Conservation (phyloP, 2,888 invertebrate genomes). For the Melitaea athalia region DNA sequence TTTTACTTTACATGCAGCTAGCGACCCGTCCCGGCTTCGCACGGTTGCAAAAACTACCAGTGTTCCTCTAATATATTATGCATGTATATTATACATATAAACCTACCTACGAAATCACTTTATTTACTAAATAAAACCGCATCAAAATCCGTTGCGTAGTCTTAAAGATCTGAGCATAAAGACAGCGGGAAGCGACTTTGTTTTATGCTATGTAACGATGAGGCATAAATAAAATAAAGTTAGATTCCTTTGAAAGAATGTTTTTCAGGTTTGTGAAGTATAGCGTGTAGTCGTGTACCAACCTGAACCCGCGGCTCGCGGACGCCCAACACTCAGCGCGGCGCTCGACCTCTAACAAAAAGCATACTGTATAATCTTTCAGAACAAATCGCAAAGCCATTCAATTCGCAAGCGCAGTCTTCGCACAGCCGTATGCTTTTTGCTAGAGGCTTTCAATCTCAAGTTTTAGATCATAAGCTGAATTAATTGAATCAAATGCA, state of each 20-base stretch:
- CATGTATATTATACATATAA: no score
- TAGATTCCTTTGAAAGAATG: no score
- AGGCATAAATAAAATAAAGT: no score
- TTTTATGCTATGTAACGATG: no score
- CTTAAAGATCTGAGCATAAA: no score
- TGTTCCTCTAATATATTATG: no score
- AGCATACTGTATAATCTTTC: slow-evolving; percentile 62
- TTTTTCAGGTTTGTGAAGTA: neutral
- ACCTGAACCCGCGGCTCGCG: slow-evolving; percentile 20
- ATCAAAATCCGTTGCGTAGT: no score
- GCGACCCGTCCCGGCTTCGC: no score
- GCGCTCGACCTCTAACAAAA: slow-evolving; percentile 66
- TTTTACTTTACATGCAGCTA: neutral
- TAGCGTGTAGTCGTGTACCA: slow-evolving; percentile 9
- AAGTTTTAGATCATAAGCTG: slow-evolving; percentile 11
- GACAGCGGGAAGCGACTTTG: no score
- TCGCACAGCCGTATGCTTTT: slow-evolving; percentile 71
- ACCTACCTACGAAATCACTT: no score
- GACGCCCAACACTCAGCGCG: slow-evolving; percentile 35
- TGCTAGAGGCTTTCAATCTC: slow-evolving; percentile 49
- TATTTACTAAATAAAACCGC: no score
- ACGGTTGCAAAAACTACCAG: no score
- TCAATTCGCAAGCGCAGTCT: slow-evolving; percentile 66
- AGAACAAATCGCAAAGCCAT: slow-evolving; percentile 64
- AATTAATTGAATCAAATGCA: slow-evolving; percentile 5